phyloP scores from a whole-genome alignment of 1,140 invertebrate genomes.

The Heliconius himera region DNA sequence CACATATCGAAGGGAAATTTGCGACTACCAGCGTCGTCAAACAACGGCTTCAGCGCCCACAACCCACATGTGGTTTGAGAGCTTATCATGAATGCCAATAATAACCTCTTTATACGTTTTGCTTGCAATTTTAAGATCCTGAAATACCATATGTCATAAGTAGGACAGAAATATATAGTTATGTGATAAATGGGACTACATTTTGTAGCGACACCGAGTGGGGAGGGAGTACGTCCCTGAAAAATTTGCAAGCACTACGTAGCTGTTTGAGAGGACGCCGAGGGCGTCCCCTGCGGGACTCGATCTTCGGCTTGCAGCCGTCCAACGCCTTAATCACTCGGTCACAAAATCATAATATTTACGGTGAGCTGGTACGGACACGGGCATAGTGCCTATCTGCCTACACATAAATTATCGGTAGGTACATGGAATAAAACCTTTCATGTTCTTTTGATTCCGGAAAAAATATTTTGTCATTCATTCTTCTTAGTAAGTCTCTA shows the following conservation, averaged over 20 bases:
- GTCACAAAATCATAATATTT: no score
- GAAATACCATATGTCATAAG: not conserved
- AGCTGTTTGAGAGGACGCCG: not conserved
- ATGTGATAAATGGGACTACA: no score
- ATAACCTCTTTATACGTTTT: constrained; percentile 58
- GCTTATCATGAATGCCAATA: constrained; percentile 68
- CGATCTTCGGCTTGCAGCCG: no score
- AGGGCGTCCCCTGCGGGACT: no score
- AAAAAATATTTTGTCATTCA: constrained; percentile 62
- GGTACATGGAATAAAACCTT: constrained; percentile 44
- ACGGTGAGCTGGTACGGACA: no score
- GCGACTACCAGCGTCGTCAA: constrained; percentile 58
- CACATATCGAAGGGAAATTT: constrained; percentile 77
- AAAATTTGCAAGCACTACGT: not conserved
- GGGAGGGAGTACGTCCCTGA: no score
- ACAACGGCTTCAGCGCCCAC: constrained; percentile 68
- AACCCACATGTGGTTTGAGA: constrained; percentile 64
- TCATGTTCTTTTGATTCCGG: constrained; percentile 54
- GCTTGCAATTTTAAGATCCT: constrained; percentile 64
- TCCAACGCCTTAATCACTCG: no score
- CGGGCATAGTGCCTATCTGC: no score
- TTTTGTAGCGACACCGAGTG: no score
- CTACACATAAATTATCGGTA: no score
- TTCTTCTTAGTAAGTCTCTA: constrained; percentile 53
- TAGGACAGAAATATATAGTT: no score